Base-by-base conservation (phyloP, 2,888 invertebrate genomes). In the Cheilosia vulpina region DNA sequence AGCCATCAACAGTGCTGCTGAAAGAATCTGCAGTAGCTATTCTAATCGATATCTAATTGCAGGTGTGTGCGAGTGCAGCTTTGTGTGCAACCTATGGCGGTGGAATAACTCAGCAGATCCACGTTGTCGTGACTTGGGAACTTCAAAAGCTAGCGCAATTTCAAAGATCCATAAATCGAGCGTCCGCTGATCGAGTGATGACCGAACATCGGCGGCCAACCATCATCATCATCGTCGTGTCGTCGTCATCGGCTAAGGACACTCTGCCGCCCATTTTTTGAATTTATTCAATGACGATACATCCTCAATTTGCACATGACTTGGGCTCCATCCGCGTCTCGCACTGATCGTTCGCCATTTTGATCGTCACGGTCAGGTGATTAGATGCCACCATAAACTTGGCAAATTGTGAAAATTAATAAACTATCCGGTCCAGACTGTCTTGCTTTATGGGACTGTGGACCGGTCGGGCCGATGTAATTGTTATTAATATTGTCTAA, bases 371-470 rank as follows among this genome's bases (percentile, higher is more conserved):
- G 75, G 84, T 75, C 69, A 84, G 62, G 66, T 62, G 85, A 77
- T 73, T 78, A 72, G 83, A 83, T 78, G 65, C 72, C 82, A 83
- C 82, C 77, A 66, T 78, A 83, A 83, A 83, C 53, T 83, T 77
- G 72, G 81, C 72, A 80, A 76, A 76, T 75, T 85, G 85, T 71
- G 76, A 85, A 85, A 85, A 85, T 85, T 85, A 81, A 85, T 85
- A 85, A 85, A 81, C 81, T 60, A 81, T 52, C 68, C 60, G 19
- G 17, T 17, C 11, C 13, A 63, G 24, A 24, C 15, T 3, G 17
- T 17, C 11, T 15, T 15, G 15, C 34, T 55, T 2, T 27, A 31
- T 6, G 4, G 31, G 34, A 11, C 27, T 13, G 45, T 13, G 45
- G 43, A 15, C 15, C 47, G 31, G 45, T 57, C 38, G 11, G 63